These are phyloP conservation scores for Carlito syrichta DNA, from an alignment of 2,113 vertebrate genomes.

Conservation along the genomic window DNA sequence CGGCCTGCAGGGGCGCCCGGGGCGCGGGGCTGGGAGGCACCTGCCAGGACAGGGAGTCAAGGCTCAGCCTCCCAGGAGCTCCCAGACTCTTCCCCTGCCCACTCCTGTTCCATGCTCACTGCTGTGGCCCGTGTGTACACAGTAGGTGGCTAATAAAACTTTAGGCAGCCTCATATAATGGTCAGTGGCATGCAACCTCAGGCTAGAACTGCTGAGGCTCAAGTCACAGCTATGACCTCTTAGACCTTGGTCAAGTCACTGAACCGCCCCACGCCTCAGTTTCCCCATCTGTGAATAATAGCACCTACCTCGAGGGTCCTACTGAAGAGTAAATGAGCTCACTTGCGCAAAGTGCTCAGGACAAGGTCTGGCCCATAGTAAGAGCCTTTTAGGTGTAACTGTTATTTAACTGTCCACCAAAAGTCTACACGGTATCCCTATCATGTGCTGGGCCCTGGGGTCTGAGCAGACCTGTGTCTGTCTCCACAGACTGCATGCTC, in stretches of 20 bases:
- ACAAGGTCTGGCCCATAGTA: not conserved
- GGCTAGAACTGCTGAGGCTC: not conserved
- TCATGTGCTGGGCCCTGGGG: not conserved
- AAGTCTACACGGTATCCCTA: not conserved
- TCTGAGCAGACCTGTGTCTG: not conserved
- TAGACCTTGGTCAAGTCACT: not conserved
- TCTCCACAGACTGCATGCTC: not conserved
- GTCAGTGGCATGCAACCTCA: too few species aligned
- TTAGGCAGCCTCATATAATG: not conserved
- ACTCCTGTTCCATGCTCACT: not conserved
- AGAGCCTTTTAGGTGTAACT: not conserved
- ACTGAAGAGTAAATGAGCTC: not conserved
- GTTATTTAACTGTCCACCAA: not conserved
- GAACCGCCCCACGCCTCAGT: not conserved
- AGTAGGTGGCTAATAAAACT: not conserved
- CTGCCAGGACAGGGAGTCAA: conserved; percentile 20
- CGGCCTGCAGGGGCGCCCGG: not conserved
- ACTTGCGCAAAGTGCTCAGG: not conserved
- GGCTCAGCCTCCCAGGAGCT: accelerated
- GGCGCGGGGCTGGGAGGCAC: conserved; percentile 17
- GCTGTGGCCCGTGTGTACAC: not conserved
- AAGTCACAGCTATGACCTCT: not conserved
- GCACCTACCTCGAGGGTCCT: not conserved
- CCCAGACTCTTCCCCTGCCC: not conserved
- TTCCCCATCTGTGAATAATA: not conserved